A percentile compares a stretch with the other conserved stretches of the same genome.
Conservation (phyloP, 2,888 invertebrate species). For the Strigamia maritima region DNA sequence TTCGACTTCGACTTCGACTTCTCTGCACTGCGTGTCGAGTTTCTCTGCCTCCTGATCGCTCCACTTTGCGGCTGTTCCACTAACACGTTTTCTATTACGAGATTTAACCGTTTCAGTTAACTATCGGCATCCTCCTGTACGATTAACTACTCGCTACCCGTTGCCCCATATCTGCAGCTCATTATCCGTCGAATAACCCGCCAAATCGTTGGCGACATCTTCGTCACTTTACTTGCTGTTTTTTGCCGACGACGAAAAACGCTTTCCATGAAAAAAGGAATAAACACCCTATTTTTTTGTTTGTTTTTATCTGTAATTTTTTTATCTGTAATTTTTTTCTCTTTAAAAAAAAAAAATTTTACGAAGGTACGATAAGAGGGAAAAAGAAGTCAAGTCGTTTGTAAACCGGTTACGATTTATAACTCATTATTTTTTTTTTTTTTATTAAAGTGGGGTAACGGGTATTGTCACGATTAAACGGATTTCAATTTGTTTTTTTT, state of each 20-base stretch:
- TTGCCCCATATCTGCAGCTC: background rate
- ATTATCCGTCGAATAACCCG: background rate
- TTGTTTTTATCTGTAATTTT: background rate
- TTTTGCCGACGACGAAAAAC: background rate
- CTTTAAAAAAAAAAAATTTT: too few relatives aligned
- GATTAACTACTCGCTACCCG: background rate
- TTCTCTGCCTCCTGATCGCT: background rate
- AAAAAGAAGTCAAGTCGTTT: background rate
- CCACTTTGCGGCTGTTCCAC: background rate
- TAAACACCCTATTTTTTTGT: too few relatives aligned
- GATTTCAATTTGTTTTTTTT: background rate
- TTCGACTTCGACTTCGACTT: conserved; percentile 8
- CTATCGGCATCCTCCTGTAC: background rate
- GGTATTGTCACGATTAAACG: too few relatives aligned
- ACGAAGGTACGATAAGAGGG: too few relatives aligned
- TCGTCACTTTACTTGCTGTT: background rate
- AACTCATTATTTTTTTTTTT: background rate
- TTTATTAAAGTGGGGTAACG: too few relatives aligned
- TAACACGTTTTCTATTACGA: background rate
- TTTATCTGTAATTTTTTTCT: too few relatives aligned
- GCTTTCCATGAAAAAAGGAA: too few relatives aligned
- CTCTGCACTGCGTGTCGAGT: background rate
- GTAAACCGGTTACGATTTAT: background rate
- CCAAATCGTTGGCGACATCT: background rate
- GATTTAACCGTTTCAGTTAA: background rate